Percentiles rank a stretch among this genome's conserved stretches.
Evolutionary conservation across 1,140 invertebrate genomes (phyloP).

Genomic region (Pogonognathellus flavescens): DNA sequence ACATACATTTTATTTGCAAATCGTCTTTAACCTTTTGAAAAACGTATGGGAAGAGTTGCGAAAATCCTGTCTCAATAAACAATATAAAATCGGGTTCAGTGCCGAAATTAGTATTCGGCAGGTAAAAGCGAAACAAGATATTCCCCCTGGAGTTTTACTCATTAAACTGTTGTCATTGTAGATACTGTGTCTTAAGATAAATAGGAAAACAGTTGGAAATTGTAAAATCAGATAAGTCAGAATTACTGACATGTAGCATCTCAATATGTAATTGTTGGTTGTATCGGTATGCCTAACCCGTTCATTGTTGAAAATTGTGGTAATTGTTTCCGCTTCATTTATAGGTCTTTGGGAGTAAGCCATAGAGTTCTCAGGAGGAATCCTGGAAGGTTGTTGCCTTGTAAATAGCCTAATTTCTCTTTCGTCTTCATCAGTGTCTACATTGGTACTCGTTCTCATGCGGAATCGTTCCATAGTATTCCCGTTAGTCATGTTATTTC

Average conservation of each 20-base stretch:
- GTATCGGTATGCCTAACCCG: not conserved
- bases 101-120: not conserved
- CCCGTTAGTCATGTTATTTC: not conserved
- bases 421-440: not conserved
- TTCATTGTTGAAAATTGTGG: not conserved
- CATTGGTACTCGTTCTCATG: not conserved
- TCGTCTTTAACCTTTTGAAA: not conserved
- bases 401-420: not conserved
- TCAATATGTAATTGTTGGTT: not conserved
- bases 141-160: not conserved
- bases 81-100: not conserved
- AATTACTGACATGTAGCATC: constrained; percentile 8
- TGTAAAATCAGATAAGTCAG: not conserved
- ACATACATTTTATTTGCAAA: not conserved
- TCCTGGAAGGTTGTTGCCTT: not conserved
- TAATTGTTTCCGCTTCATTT: not conserved
- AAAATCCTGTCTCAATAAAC: not conserved
- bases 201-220: not conserved
- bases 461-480: not conserved
- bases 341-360: not conserved
- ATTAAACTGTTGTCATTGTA: not conserved
- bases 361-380: not conserved
- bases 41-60: not conserved
- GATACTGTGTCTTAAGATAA: not conserved
- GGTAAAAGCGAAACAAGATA: not conserved